Evolutionary conservation across 2,113 vertebrate genomes (phyloP).

Genomic region (Stegastes partitus): DNA sequence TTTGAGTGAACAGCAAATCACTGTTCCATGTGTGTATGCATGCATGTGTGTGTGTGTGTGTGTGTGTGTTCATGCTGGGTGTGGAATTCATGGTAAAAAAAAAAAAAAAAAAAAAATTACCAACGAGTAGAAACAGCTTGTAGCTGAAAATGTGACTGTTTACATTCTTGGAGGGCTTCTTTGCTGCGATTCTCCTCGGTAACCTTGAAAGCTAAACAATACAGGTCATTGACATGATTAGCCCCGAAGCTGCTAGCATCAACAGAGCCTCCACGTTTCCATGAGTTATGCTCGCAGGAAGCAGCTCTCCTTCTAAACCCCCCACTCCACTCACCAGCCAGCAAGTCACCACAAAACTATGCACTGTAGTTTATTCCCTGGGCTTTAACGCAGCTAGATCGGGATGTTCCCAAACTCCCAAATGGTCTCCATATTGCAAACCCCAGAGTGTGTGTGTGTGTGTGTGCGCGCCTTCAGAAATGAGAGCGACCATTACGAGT

Average conservation of each 20-base stretch:
- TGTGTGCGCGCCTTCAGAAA: constrained; percentile 35
- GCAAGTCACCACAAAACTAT: constrained; percentile 73
- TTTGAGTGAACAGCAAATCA: constrained; percentile 40
- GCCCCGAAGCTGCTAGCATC: constrained; percentile 68
- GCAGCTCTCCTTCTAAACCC: constrained; percentile 39
- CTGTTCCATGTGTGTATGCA: constrained; percentile 41
- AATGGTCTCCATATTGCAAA: constrained; percentile 69
- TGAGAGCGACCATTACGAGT: constrained; percentile 59
- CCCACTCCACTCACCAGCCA: constrained; percentile 42
- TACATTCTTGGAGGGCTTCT: constrained; percentile 70
- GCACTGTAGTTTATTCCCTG: constrained; percentile 62
- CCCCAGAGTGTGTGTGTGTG: constrained; percentile 42
- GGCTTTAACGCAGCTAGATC: constrained; percentile 60
- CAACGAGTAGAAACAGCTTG: constrained; percentile 65
- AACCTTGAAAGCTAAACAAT: constrained; percentile 78
- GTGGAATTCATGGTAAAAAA: constrained; percentile 54
- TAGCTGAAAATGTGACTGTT: constrained; percentile 67
- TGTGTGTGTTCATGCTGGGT: constrained; percentile 42
- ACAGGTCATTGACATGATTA: constrained; percentile 76
- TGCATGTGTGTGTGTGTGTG: constrained; percentile 21
- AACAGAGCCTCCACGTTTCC: constrained; percentile 61
- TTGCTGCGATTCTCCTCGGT: constrained; percentile 66
- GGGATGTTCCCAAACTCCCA: constrained; percentile 76
- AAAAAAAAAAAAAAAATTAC: constrained; percentile 27
- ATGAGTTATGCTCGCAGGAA: constrained; percentile 69